A percentile compares a stretch with the other conserved stretches of the same genome.
Evolutionary conservation across 2,888 invertebrate species (phyloP).

Genomic region (Caenorhabditis sulstoni): DNA sequence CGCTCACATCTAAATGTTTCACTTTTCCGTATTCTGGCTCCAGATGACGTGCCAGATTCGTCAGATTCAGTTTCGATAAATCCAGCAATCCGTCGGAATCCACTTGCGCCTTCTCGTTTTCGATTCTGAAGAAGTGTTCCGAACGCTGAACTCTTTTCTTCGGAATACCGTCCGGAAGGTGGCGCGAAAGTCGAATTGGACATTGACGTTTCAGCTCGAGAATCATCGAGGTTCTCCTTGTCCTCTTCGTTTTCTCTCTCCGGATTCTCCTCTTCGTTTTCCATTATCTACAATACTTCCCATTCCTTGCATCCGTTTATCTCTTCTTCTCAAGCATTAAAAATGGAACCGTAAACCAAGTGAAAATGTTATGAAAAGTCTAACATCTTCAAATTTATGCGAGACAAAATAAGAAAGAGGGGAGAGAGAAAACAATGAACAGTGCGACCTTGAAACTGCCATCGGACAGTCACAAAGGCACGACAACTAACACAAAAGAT

Average conservation of each 20-base stretch:
- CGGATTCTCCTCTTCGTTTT: slow-evolving; percentile 27
- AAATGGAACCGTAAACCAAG: slow-evolving; percentile 12
- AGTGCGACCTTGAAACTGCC: background rate
- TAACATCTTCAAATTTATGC: slow-evolving; percentile 49
- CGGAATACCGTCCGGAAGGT: slow-evolving; percentile 20
- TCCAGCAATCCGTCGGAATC: slow-evolving; percentile 40
- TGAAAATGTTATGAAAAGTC: background rate
- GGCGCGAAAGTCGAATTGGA: slow-evolving; percentile 38
- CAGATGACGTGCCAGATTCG: slow-evolving; percentile 48
- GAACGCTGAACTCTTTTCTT: background rate
- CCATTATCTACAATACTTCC: slow-evolving; percentile 17
- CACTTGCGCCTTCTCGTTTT: slow-evolving; percentile 45
- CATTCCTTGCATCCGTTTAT: background rate
- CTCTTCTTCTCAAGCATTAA: background rate
- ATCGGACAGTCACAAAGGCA: background rate
- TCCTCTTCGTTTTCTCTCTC: slow-evolving; percentile 28
- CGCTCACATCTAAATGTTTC: slow-evolving; percentile 19
- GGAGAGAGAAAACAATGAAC: slow-evolving; percentile 7
- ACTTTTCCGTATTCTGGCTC: slow-evolving; percentile 40
- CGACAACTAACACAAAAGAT: background rate
- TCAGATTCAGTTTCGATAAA: slow-evolving; percentile 36
- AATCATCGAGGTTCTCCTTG: slow-evolving; percentile 54
- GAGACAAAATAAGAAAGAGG: slow-evolving; percentile 4
- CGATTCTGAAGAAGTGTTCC: slow-evolving; percentile 27
- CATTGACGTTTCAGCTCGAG: slow-evolving; percentile 44